Evolutionary conservation across 2,888 invertebrate species (phyloP).

Genomic region (Megamerina dolium): DNA sequence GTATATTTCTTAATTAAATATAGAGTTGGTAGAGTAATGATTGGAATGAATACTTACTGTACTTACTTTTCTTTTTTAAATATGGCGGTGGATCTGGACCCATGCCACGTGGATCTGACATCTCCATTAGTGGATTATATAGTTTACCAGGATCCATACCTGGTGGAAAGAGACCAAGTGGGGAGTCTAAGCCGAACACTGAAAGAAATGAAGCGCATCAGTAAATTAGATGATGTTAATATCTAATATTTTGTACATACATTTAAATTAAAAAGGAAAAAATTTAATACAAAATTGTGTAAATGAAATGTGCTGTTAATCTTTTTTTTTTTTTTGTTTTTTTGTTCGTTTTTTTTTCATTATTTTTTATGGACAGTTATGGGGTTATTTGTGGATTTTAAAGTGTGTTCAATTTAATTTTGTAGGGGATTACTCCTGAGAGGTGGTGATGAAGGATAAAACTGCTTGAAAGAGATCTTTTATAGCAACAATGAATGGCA

Average conservation of each 20-base stretch:
- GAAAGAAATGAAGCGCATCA: conserved; percentile 28
- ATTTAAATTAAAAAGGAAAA: not conserved
- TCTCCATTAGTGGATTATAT: conserved; percentile 68
- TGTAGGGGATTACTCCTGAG: no score
- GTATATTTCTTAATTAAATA: conserved; percentile 4
- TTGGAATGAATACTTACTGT: no score
- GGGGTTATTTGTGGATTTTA: no score
- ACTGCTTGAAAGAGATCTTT: no score
- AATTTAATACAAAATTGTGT: not conserved
- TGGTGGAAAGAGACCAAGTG: conserved; percentile 68
- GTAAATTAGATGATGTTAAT: not conserved
- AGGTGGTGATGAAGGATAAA: no score
- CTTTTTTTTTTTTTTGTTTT: no score
- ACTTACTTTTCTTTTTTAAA: conserved; percentile 78
- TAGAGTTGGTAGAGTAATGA: no score
- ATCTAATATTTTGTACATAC: not conserved
- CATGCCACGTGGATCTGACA: conserved; percentile 63
- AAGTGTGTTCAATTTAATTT: no score
- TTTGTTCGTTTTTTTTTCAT: no score
- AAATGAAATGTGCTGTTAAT: no score
- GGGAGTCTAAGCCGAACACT: conserved; percentile 73
- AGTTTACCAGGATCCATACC: conserved; percentile 69
- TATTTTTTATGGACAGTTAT: no score
- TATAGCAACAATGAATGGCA: no score
- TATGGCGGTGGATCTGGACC: conserved; percentile 62